Percentiles rank a stretch among this genome's conserved stretches.
Evolutionary conservation across 1,140 invertebrate genomes (phyloP).

Genomic region (Pseudomyrmex concolor): DNA sequence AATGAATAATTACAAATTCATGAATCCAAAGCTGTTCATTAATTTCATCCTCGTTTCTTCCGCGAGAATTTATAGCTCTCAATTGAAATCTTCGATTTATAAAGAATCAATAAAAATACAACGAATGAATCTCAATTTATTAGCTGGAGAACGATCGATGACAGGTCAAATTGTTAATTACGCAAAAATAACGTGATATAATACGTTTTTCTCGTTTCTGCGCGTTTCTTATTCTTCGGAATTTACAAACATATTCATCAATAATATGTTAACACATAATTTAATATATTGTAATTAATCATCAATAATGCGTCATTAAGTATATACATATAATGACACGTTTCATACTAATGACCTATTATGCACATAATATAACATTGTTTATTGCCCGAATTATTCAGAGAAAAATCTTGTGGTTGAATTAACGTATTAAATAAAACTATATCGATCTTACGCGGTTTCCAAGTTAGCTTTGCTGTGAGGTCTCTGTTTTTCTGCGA

Average conservation of each 20-base stretch:
- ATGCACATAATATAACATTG: no score
- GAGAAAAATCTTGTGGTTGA: neutral
- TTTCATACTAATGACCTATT: no score
- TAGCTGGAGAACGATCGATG: neutral
- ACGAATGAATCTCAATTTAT: no score
- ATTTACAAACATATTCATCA: neutral
- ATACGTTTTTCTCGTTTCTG: conserved; percentile 21
- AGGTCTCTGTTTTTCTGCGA: neutral
- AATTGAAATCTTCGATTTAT: neutral
- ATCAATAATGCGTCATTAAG: neutral
- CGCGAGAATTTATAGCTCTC: neutral
- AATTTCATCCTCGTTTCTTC: neutral
- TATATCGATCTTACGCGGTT: neutral
- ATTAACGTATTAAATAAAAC: neutral
- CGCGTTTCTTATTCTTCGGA: neutral
- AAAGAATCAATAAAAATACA: neutral
- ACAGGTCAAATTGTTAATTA: neutral
- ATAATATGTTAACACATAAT: neutral
- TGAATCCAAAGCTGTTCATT: neutral
- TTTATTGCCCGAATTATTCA: no score
- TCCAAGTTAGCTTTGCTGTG: neutral
- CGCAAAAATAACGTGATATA: neutral
- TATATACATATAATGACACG: no score
- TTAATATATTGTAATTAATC: neutral
- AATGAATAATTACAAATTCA: neutral